These are phyloP conservation scores for Spea hammondii DNA, from an alignment of 2,797 vertebrate species.

Conservation along the genomic window DNA sequence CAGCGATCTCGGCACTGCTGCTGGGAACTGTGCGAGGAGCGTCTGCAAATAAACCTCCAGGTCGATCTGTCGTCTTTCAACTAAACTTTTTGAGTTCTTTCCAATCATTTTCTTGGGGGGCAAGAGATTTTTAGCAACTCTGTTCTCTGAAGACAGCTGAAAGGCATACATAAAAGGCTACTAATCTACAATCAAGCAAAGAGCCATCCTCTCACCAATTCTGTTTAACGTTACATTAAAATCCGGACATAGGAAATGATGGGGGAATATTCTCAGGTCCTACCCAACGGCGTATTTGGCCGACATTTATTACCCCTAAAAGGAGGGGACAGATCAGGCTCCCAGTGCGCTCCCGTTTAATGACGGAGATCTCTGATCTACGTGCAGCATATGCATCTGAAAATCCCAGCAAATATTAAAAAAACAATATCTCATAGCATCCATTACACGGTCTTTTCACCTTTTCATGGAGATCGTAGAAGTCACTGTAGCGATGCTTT, in stretches of 20 bases:
- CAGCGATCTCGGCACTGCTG: constrained; percentile 79
- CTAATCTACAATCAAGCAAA: no score
- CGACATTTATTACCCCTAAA: no score
- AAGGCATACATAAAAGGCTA: constrained; percentile 48
- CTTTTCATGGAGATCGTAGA: constrained; percentile 94
- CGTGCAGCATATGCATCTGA: no score
- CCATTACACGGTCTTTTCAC: constrained; percentile 61
- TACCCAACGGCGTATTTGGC: no score
- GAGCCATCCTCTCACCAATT: no score
- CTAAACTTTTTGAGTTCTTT: constrained; percentile 93
- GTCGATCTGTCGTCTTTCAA: constrained; percentile 92
- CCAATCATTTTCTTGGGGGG: constrained; percentile 97
- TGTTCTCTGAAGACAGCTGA: constrained; percentile 85
- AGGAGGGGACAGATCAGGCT: no score
- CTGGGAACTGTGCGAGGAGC: constrained; percentile 80
- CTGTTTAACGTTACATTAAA: no score
- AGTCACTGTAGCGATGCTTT: constrained; percentile 96
- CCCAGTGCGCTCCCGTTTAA: no score
- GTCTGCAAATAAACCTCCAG: constrained; percentile 91
- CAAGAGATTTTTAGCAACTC: constrained; percentile 86
- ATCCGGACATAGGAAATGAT: no score
- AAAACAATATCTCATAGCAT: neutral
- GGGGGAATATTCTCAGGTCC: no score
- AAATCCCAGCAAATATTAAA: no score
- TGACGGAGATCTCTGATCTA: no score